These are phyloP conservation scores for Oncorhynchus kisutch DNA, from an alignment of 2,113 vertebrate species.

Conservation along the genomic window DNA sequence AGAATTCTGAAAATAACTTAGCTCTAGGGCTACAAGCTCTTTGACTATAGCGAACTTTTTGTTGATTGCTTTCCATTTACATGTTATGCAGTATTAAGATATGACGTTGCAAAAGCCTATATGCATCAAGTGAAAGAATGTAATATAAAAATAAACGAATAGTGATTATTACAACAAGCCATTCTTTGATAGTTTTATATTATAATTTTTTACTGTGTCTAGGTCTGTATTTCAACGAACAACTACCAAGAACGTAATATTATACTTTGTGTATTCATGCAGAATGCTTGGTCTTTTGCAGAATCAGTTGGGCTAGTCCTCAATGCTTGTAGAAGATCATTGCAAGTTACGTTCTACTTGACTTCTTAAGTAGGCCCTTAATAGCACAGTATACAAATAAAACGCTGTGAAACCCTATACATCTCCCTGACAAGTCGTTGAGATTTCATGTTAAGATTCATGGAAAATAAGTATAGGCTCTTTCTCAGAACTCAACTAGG, in stretches of 20 bases:
- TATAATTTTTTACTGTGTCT: background rate
- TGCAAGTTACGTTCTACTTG: background rate
- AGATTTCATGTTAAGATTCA: background rate
- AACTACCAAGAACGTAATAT: too few relatives aligned
- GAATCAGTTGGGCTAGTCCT: too few relatives aligned
- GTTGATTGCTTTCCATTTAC: conserved; percentile 45
- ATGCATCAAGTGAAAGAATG: conserved; percentile 41
- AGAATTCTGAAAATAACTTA: background rate
- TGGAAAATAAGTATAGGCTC: background rate
- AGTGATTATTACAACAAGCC: conserved; percentile 2
- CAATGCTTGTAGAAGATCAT: background rate
- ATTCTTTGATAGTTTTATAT: conserved; percentile 2
- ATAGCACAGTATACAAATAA: background rate
- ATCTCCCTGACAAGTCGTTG: too few relatives aligned
- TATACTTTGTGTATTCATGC: too few relatives aligned
- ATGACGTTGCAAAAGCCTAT: conserved; percentile 6
- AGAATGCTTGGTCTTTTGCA: too few relatives aligned
- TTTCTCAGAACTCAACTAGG: too few relatives aligned
- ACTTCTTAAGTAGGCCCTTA: too few relatives aligned
- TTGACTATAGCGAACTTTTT: conserved; percentile 33
- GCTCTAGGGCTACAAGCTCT: conserved; percentile 12
- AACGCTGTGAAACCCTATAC: background rate
- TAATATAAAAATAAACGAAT: conserved; percentile 29
- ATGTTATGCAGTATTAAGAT: conserved; percentile 33
- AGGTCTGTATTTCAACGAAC: background rate